Evolutionary conservation across 2,113 vertebrate genomes (phyloP).

Genomic region (Semnornis frantzii): DNA sequence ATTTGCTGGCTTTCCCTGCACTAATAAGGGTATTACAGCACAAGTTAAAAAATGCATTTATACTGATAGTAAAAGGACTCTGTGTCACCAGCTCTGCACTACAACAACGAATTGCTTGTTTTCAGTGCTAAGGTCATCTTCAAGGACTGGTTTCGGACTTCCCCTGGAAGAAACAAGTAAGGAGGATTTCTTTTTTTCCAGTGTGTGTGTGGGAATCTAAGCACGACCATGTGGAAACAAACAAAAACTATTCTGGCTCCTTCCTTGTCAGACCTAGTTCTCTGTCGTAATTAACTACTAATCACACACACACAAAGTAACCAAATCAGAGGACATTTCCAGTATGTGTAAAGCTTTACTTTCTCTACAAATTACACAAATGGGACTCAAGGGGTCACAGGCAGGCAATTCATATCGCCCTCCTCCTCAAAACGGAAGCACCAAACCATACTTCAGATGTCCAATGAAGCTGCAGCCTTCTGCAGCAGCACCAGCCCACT

Average conservation of each 20-base stretch:
- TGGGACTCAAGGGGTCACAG: background rate
- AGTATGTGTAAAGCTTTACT: background rate
- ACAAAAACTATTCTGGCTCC: background rate
- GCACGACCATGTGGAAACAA: constrained; percentile 15
- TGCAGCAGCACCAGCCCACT: background rate
- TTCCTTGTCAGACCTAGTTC: background rate
- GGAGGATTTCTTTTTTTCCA: constrained; percentile 33
- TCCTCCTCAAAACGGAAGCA: background rate
- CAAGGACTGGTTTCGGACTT: constrained; percentile 48
- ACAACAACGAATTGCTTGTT: constrained; percentile 57
- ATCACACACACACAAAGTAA: background rate
- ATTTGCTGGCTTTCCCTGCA: background rate
- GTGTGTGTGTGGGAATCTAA: background rate
- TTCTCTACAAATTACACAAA: background rate
- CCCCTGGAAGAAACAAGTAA: constrained; percentile 53
- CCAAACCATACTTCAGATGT: fast-evolving
- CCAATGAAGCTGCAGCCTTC: fast-evolving
- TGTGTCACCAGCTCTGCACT: constrained; percentile 24
- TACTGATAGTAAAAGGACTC: constrained; percentile 52
- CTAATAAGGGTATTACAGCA: background rate
- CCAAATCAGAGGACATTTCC: background rate
- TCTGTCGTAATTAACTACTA: constrained; percentile 19
- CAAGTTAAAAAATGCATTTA: constrained; percentile 51
- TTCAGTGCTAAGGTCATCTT: constrained; percentile 64
- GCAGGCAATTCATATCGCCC: background rate